Evolutionary conservation across 2,888 invertebrate genomes (phyloP).

Genomic region (Dynastes grantii): DNA sequence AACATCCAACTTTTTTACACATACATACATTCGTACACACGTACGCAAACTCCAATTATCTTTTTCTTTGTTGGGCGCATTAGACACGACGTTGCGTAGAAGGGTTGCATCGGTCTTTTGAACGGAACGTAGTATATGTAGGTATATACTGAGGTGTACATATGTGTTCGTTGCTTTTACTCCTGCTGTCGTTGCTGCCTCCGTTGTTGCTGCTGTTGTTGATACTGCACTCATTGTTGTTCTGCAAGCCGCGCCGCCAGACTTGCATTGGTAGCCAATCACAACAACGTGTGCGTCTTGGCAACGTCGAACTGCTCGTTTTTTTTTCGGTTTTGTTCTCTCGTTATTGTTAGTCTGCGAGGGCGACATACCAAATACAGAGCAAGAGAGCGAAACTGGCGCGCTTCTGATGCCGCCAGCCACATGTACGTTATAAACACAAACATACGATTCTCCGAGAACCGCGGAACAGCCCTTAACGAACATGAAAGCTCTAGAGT

Average conservation of each 20-base stretch:
- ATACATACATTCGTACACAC: constrained; percentile 36
- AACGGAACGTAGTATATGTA: background rate
- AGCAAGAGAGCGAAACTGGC: constrained; percentile 37
- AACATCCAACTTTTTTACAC: constrained; percentile 7
- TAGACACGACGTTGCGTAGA: constrained; percentile 55
- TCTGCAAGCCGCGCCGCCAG: constrained; percentile 55
- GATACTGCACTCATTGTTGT: constrained; percentile 21
- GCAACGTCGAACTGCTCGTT: constrained; percentile 61
- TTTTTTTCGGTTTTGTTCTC: constrained; percentile 49
- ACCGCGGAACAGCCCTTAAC: constrained; percentile 19
- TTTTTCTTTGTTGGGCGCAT: constrained; percentile 56
- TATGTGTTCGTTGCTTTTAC: constrained; percentile 28
- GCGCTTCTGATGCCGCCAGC: constrained; percentile 42
- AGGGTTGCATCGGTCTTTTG: constrained; percentile 49
- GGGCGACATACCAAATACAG: constrained; percentile 50
- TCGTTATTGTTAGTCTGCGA: constrained; percentile 57
- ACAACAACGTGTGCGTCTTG: constrained; percentile 70
- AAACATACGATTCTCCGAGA: constrained; percentile 21
- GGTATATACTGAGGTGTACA: background rate
- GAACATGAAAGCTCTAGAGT: constrained; percentile 11
- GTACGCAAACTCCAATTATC: constrained; percentile 57
- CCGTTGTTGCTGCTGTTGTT: constrained; percentile 27
- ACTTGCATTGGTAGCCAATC: constrained; percentile 60
- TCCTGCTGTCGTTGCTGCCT: constrained; percentile 22
- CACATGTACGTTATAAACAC: constrained; percentile 32